Percentiles rank a stretch among this genome's conserved stretches.
Conservation (phyloP, 2,113 vertebrate genomes). For the Ondatra zibethicus region DNA sequence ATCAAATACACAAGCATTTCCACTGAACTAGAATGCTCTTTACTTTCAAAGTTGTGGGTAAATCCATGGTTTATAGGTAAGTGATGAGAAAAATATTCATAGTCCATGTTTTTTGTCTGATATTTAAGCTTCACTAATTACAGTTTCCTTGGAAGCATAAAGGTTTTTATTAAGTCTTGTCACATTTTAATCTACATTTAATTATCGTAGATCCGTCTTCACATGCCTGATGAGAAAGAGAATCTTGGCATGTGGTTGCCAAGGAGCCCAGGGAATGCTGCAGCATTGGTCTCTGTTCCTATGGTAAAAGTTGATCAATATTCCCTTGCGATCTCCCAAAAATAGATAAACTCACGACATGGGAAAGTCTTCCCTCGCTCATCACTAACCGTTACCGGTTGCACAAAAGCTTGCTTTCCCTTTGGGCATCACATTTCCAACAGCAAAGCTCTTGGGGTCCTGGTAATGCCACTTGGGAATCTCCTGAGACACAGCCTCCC, state of each 20-base stretch:
- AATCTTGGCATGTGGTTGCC: slow-evolving; percentile 40
- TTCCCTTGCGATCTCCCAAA: not conserved
- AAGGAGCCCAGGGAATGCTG: not conserved
- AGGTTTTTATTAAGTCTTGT: slow-evolving; percentile 64
- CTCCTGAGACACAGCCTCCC: slow-evolving; percentile 1
- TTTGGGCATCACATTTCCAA: slow-evolving; percentile 52
- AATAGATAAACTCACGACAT: slow-evolving; percentile 44
- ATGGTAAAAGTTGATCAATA: slow-evolving; percentile 35
- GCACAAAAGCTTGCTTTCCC: slow-evolving; percentile 26
- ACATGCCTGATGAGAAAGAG: slow-evolving; percentile 61
- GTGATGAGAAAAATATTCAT: slow-evolving; percentile 49
- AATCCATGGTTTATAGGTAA: slow-evolving; percentile 19
- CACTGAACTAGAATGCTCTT: slow-evolving; percentile 3
- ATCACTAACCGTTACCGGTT: not conserved
- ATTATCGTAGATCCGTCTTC: slow-evolving; percentile 64
- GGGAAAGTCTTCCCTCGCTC: not conserved
- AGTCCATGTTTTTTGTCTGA: not conserved
- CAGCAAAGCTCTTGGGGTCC: slow-evolving; percentile 23
- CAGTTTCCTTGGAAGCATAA: slow-evolving; percentile 54
- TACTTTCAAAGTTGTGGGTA: slow-evolving; percentile 20
- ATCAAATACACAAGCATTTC: slow-evolving; percentile 31
- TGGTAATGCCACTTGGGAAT: not conserved
- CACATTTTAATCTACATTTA: slow-evolving; percentile 73
- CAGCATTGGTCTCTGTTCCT: not conserved
- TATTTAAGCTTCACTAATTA: slow-evolving; percentile 40